Conservation (phyloP, 2,888 invertebrate genomes). For the Tenthredo livida region DNA sequence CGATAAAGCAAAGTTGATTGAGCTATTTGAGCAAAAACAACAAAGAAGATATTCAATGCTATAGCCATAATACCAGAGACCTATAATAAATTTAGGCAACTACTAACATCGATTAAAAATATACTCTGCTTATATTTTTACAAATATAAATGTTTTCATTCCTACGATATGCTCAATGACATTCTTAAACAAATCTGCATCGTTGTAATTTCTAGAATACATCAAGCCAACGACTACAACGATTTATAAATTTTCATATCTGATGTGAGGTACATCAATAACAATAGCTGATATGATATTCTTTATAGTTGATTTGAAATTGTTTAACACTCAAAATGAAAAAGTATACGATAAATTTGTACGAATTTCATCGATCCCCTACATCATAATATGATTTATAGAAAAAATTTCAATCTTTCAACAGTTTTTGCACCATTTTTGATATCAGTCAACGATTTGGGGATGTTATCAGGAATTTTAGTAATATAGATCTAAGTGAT, state of each 20-base stretch:
- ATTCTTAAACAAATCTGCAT: background rate
- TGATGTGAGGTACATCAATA: background rate
- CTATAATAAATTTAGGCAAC: background rate
- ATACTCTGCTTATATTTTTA: background rate
- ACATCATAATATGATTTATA: background rate
- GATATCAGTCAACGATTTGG: background rate
- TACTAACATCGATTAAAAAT: background rate
- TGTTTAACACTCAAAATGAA: background rate
- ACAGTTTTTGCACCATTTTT: background rate
- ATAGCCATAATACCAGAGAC: background rate
- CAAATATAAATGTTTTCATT: conserved; percentile 9
- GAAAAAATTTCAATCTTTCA: background rate
- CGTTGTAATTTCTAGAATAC: background rate
- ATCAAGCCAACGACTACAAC: background rate
- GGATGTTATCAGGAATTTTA: background rate
- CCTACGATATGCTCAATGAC: conserved; percentile 10
- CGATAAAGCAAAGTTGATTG: background rate
- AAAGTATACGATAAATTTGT: background rate
- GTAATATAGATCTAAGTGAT: background rate
- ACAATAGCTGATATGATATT: background rate
- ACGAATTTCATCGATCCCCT: background rate
- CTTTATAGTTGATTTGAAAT: background rate
- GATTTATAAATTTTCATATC: background rate
- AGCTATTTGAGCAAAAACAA: background rate
- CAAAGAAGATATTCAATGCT: background rate